A percentile compares a stretch with the other conserved stretches of the same genome.
Evolutionary conservation across 2,797 vertebrate species (phyloP).

Genomic region (Galaxias olidus): DNA sequence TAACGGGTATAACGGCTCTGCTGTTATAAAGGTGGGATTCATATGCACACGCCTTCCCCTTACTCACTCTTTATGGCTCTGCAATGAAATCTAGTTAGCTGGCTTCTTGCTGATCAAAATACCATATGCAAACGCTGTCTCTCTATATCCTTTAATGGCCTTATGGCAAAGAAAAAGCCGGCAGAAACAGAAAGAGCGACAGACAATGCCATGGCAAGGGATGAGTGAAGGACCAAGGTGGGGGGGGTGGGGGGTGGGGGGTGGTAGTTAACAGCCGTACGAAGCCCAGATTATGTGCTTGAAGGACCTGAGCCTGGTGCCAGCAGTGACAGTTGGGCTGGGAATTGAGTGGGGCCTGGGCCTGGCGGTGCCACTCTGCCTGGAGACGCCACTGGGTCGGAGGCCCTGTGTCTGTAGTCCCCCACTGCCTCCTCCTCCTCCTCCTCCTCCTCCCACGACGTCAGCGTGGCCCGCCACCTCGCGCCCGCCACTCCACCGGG

Average conservation of each 20-base stretch:
- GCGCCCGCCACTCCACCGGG: constrained; percentile 57
- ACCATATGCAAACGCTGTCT: constrained; percentile 60
- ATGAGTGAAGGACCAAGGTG: constrained; percentile 65
- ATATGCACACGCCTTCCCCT: no score
- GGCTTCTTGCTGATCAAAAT: constrained; percentile 64
- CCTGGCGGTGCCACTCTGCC: constrained; percentile 66
- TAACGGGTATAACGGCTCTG: no score
- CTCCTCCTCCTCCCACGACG: constrained; percentile 51
- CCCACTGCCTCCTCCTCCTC: constrained; percentile 55
- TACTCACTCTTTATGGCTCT: not conserved
- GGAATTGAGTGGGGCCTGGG: constrained; percentile 75
- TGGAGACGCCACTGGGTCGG: constrained; percentile 73
- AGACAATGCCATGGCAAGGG: constrained; percentile 65
- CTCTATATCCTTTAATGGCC: constrained; percentile 66
- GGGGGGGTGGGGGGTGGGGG: constrained; percentile 37
- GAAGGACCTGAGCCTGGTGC: constrained; percentile 75
- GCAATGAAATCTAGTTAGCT: constrained; percentile 30
- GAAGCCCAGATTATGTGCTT: constrained; percentile 81
- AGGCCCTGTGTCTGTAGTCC: constrained; percentile 65
- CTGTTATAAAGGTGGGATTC: no score
- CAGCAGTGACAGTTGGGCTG: constrained; percentile 85
- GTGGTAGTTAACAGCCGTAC: constrained; percentile 78
- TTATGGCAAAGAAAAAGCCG: constrained; percentile 56
- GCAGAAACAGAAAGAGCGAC: constrained; percentile 66
- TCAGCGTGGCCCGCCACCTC: constrained; percentile 65